These are phyloP conservation scores for Saxicola maurus DNA, from an alignment of 2,797 vertebrate genomes.

Conservation along the genomic window DNA sequence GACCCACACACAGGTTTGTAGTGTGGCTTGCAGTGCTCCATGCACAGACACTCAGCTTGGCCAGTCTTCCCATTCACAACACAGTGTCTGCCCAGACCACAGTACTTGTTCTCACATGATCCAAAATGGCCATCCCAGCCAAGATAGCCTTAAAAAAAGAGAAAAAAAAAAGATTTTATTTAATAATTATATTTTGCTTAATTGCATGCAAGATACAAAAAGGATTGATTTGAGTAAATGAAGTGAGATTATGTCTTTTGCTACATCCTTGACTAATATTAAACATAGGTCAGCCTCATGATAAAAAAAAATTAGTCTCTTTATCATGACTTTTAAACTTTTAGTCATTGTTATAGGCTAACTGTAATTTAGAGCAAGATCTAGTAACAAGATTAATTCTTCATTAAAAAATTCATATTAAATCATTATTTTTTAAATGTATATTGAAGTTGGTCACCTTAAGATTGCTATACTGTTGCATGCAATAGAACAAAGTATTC, in stretches of 20 bases:
- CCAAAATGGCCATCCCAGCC: slow-evolving; percentile 66
- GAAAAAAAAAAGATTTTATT: background rate
- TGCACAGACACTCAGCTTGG: slow-evolving; percentile 85
- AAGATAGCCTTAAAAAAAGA: slow-evolving; percentile 67
- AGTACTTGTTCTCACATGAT: slow-evolving; percentile 92
- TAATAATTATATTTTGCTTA: background rate
- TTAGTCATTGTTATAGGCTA: background rate
- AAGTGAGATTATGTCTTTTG: background rate
- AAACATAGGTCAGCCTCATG: background rate
- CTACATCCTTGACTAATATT: slow-evolving; percentile 7
- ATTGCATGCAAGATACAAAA: background rate
- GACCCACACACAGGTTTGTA: slow-evolving; percentile 95
- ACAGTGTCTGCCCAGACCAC: slow-evolving; percentile 90
- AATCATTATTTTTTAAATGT: background rate
- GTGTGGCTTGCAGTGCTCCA: slow-evolving; percentile 88
- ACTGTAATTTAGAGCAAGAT: background rate
- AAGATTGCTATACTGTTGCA: background rate
- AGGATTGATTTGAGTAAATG: background rate
- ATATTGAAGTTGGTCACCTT: background rate
- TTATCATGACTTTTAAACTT: background rate
- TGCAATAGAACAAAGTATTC: background rate
- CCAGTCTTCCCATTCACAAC: slow-evolving; percentile 75
- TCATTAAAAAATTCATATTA: background rate
- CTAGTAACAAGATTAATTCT: background rate
- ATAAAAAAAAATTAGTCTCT: background rate